Evolutionary conservation across 2,113 vertebrate species (phyloP).

Genomic region (Rhinichthys klamathensis): DNA sequence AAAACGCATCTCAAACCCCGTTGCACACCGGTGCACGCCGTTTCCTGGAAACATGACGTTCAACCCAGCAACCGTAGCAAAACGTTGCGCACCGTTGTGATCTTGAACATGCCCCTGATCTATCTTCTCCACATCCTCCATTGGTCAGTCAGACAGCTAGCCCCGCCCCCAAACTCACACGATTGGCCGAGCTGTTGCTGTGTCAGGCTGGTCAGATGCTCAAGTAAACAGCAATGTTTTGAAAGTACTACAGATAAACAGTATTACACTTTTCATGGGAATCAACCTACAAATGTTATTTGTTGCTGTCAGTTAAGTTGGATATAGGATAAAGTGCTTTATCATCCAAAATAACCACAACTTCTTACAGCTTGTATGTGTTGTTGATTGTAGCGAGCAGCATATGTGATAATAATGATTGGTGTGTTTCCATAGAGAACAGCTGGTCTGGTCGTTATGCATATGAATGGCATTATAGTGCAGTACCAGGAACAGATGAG

Average conservation of each 20-base stretch:
- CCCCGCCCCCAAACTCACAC: background rate
- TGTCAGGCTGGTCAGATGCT: background rate
- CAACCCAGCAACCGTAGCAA: no score
- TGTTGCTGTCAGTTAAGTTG: background rate
- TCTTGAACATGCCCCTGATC: no score
- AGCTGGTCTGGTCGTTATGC: constrained; percentile 73
- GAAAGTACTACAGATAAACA: background rate
- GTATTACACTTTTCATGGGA: background rate
- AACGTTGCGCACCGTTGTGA: no score
- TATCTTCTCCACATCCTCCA: background rate
- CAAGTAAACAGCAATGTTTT: background rate
- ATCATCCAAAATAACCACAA: background rate
- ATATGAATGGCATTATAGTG: constrained; percentile 72
- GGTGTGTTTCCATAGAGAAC: constrained; percentile 65
- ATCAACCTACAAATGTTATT: background rate
- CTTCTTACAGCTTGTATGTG: background rate
- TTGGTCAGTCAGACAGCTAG: background rate
- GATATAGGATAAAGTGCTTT: background rate
- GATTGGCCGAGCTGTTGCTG: background rate
- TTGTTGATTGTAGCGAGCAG: constrained; percentile 7
- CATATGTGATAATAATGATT: background rate
- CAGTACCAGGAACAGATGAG: constrained; percentile 57
- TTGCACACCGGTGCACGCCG: no score
- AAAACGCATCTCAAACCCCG: no score
- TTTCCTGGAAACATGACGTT: no score